Evolutionary conservation across 2,797 vertebrate genomes (phyloP).

Genomic region (Gymnocypris eckloni): DNA sequence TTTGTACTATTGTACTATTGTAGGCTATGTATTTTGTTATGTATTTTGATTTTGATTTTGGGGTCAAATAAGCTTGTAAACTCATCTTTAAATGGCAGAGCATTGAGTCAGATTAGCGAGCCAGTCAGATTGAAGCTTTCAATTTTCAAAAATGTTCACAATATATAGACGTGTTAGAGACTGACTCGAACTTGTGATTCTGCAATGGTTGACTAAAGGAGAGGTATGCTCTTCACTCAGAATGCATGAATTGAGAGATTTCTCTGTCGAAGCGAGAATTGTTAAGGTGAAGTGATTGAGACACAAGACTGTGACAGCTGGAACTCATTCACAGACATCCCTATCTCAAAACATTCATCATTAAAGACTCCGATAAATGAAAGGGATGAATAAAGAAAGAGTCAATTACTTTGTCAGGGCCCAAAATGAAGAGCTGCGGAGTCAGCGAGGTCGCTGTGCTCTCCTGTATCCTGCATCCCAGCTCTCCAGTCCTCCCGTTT

Average conservation of each 20-base stretch:
- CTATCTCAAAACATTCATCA: background rate
- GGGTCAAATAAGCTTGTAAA: background rate
- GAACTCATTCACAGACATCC: background rate
- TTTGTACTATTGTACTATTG: too few species aligned
- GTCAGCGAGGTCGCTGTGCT: background rate
- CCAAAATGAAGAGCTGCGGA: background rate
- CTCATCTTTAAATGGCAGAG: background rate
- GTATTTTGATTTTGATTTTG: too few species aligned
- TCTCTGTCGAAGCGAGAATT: background rate
- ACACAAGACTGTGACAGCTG: background rate
- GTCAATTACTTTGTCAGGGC: background rate
- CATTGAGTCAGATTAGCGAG: background rate
- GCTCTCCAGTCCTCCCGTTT: background rate
- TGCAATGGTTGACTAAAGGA: background rate
- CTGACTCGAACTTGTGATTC: background rate
- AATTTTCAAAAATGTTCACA: background rate
- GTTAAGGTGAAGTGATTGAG: background rate
- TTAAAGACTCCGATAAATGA: background rate
- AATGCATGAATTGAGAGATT: conserved; percentile 9
- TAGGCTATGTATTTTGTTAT: background rate
- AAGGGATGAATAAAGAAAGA: background rate
- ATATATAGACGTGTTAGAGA: background rate
- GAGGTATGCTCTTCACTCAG: background rate
- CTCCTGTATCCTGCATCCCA: background rate
- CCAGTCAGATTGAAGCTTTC: background rate